Base-by-base conservation (phyloP, 92 coral and sea anemone genomes). In the Bergia puertoricense region DNA sequence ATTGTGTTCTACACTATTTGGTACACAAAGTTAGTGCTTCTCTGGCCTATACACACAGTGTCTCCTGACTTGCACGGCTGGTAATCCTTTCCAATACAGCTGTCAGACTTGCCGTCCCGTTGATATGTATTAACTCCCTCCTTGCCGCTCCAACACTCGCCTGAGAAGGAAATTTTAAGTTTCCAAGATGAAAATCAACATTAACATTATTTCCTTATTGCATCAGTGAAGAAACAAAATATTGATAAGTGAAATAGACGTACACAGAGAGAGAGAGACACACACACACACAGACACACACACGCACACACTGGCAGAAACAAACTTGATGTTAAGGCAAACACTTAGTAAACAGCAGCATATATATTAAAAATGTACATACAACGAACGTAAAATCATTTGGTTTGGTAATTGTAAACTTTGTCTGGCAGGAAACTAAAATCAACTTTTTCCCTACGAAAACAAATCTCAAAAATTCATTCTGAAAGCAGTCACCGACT, bases 81-180 rank as follows among this genome's bases (percentile, higher is more conserved):
- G 57, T 86, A 96, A 76, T 74, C 62, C 62, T 93, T 90, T 44
- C 90, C 91, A 5, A 91, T 75, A 74, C 98, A 96, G 65, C 89
- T 81, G 8, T 46, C 42, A 4, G 79, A 73, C 2, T 44, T 23
- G 5, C 93, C 94, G 14, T 93, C 85, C 39, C 78, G 82, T 39
- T 57, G 37, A 41, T 89, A 90, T 72, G 80, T 37, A 40, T 82
- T 30, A 5, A 22, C 56, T 0, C 56, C 84, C 0, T 88, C 88
- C 1, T 82, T 81, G 0, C 98, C 98, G 15, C 94, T 93, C 98
- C 98, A 96, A 77, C 98, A 96, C 69, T 96, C 98, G 2, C 98
- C 98, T 96, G 76, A 1, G 4, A 36, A 2, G 8, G 20, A 1
- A 43, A 40, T 42, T n/a, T n/a, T n/a, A 76, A 23, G 23, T 23